phyloP scores from a whole-genome alignment of 2,888 invertebrate genomes.

The Drosophila hawaiiensis region DNA sequence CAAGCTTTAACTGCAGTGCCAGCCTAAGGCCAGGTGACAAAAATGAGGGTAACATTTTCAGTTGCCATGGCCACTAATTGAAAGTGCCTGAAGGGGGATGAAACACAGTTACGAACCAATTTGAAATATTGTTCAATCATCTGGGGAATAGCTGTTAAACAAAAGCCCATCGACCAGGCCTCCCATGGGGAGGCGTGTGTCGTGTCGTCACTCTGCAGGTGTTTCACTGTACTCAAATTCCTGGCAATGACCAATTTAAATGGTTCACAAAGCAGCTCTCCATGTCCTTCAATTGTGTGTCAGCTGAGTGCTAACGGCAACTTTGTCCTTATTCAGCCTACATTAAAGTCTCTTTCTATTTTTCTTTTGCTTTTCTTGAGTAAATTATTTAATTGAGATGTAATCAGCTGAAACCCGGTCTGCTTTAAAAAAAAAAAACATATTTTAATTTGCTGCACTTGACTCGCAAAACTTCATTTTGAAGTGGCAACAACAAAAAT shows the following conservation, averaged over 20 bases:
- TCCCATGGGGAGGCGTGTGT: slow-evolving; percentile 17
- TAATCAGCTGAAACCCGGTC: background rate
- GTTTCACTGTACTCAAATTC: slow-evolving; percentile 6
- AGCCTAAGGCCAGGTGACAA: slow-evolving; percentile 6
- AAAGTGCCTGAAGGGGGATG: slow-evolving; percentile 58
- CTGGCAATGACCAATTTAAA: background rate
- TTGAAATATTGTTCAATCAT: slow-evolving; percentile 29
- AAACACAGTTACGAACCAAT: slow-evolving; percentile 11
- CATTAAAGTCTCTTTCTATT: background rate
- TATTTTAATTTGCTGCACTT: background rate
- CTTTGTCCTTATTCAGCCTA: background rate
- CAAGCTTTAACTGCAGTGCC: slow-evolving; percentile 12
- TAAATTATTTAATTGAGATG: background rate
- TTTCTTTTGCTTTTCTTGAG: background rate
- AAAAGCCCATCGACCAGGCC: slow-evolving; percentile 25
- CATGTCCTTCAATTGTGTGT: background rate
- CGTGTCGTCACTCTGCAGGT: slow-evolving; percentile 48
- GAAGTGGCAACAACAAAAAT: background rate
- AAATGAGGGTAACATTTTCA: slow-evolving; percentile 42
- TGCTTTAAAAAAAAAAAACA: background rate
- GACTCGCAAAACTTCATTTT: background rate
- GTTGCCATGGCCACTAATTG: slow-evolving; percentile 77
- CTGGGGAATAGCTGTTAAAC: slow-evolving; percentile 30
- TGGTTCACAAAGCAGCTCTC: background rate
- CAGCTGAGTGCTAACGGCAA: background rate